Conservation (phyloP, 92 coral and sea anemone species). For the Isaurus tuberculatus region DNA sequence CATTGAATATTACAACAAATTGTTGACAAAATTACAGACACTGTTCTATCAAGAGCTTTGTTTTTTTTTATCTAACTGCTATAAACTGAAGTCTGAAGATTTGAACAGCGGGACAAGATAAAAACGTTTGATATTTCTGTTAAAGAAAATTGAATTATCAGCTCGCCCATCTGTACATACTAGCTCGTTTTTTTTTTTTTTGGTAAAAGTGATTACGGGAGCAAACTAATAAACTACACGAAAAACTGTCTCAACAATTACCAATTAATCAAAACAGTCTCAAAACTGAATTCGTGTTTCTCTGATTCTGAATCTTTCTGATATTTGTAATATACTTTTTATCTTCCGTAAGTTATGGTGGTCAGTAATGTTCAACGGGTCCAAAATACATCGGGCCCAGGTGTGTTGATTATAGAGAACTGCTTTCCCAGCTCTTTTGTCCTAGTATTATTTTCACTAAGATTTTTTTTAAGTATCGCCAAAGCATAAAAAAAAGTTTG, state of each 20-base stretch:
- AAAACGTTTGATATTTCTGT: not conserved
- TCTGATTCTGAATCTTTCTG: not conserved
- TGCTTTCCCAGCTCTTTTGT: not conserved
- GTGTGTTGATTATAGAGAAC: not conserved
- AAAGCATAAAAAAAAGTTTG: not conserved
- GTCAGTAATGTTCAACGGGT: not conserved
- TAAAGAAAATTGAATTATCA: not conserved
- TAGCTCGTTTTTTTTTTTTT: not conserved
- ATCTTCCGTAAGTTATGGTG: not conserved
- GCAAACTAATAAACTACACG: not conserved
- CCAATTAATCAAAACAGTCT: slow-evolving; percentile 16
- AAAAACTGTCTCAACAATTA: not conserved
- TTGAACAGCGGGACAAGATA: slow-evolving; percentile 25
- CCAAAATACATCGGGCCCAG: not conserved
- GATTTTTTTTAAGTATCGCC: not conserved
- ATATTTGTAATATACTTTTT: too few species aligned
- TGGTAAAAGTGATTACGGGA: not conserved
- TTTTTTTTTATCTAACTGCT: slow-evolving; percentile 22
- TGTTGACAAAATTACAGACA: slow-evolving; percentile 36
- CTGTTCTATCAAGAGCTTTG: slow-evolving; percentile 21
- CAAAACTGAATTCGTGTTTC: not conserved
- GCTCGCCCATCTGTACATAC: not conserved
- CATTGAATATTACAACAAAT: slow-evolving; percentile 37
- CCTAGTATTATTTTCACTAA: not conserved
- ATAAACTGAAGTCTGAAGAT: slow-evolving; percentile 12